phyloP scores from a whole-genome alignment of 1,140 invertebrate genomes.

The Drosophila subobscura region DNA sequence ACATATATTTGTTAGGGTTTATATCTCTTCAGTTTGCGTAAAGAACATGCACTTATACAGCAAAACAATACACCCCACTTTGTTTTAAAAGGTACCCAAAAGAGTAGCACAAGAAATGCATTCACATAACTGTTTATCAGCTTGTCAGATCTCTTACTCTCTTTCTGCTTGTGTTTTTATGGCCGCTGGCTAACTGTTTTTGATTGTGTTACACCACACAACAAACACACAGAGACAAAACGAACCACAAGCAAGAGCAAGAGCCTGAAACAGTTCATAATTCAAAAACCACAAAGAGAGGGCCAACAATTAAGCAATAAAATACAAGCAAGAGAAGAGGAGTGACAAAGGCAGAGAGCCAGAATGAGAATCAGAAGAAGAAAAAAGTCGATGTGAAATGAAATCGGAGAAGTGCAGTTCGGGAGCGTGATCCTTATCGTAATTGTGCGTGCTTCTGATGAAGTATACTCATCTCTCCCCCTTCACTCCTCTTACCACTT shows the following conservation, averaged over 20 bases:
- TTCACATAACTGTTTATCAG: conserved; percentile 45
- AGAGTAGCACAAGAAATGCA: conserved; percentile 64
- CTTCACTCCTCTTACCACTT: neutral
- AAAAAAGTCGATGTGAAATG: conserved; percentile 13
- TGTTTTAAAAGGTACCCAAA: conserved; percentile 8
- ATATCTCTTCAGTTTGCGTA: too few species aligned
- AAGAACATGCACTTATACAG: too few species aligned
- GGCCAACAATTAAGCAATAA: conserved; percentile 78
- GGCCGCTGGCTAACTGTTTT: conserved; percentile 65
- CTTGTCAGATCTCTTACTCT: conserved; percentile 53
- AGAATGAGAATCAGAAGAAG: neutral
- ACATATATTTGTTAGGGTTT: too few species aligned
- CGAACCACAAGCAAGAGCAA: conserved; percentile 35
- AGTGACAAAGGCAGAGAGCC: neutral
- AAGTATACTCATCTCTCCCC: conserved; percentile 35
- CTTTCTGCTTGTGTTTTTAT: conserved; percentile 51
- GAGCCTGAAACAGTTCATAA: conserved; percentile 36
- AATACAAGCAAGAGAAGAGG: conserved; percentile 28
- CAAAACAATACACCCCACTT: neutral
- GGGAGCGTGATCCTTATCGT: conserved; percentile 67
- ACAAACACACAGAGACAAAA: conserved; percentile 30
- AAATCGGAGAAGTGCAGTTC: conserved; percentile 69
- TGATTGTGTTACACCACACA: conserved; percentile 65
- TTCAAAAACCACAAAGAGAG: conserved; percentile 52
- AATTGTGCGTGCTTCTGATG: conserved; percentile 67